These are phyloP conservation scores for Fistularia commersonii DNA, from an alignment of 2,797 vertebrate species.

Conservation along the genomic window DNA sequence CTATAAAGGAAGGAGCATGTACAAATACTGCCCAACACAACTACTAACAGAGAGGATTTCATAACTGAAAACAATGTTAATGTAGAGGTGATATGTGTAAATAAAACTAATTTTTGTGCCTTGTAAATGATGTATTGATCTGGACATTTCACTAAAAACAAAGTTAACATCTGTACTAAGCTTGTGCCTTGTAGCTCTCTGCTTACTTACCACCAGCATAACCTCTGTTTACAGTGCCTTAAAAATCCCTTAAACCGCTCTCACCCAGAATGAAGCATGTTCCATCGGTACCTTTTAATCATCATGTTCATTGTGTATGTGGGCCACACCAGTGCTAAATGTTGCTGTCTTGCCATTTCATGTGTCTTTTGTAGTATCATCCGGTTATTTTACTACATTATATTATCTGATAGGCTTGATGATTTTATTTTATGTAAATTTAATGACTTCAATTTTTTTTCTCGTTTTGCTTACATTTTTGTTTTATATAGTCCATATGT, in stretches of 20 bases:
- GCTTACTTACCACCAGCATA: conserved; percentile 87
- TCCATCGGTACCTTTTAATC: conserved; percentile 75
- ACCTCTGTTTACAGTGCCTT: conserved; percentile 69
- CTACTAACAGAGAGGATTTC: conserved; percentile 89
- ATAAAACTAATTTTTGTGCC: conserved; percentile 92
- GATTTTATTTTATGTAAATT: conserved; percentile 45
- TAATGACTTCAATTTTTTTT: conserved; percentile 30
- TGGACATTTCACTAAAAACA: conserved; percentile 83
- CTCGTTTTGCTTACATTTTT: conserved; percentile 1
- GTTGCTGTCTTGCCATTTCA: conserved; percentile 55
- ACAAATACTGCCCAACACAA: conserved; percentile 70
- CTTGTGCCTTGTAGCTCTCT: conserved; percentile 90
- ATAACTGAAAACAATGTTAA: conserved; percentile 71
- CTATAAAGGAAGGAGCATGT: conserved; percentile 80
- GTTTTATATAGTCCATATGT: conserved; percentile 8
- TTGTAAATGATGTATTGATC: conserved; percentile 91
- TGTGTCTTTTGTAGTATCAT: conserved; percentile 51
- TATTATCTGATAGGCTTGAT: conserved; percentile 70
- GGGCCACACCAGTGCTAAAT: conserved; percentile 65
- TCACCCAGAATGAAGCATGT: conserved; percentile 78
- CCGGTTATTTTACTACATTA: conserved; percentile 70
- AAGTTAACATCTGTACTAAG: conserved; percentile 86
- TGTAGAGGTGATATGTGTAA: conserved; percentile 85
- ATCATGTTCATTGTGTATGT: conserved; percentile 67
- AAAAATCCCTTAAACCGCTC: conserved; percentile 75